Percentiles rank a stretch among this genome's conserved stretches.
These are phyloP conservation scores for Leptobrachium leishanense DNA, from an alignment of 2,113 vertebrate genomes.

Conservation along the genomic window DNA sequence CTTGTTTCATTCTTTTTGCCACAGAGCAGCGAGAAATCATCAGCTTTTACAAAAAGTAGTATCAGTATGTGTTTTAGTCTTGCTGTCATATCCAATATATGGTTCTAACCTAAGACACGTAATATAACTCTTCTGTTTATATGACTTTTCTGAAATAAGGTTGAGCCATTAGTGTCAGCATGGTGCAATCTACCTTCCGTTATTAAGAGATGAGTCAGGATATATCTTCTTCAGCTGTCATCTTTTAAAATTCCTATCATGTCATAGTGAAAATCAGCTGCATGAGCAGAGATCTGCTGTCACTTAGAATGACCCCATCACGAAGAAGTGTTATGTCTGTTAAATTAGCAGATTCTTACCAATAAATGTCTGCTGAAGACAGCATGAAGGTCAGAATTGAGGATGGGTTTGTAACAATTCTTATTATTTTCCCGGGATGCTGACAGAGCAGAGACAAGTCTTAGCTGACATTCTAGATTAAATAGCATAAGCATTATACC, in stretches of 20 bases:
- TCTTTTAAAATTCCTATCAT: constrained; percentile 38
- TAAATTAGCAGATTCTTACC: constrained; percentile 44
- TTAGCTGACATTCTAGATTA: neutral
- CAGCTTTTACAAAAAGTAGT: constrained; percentile 33
- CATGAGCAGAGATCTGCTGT: constrained; percentile 40
- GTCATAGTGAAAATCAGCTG: constrained; percentile 32
- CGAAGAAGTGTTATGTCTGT: constrained; percentile 33
- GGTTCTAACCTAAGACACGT: constrained; percentile 16
- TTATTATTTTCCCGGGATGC: constrained; percentile 36
- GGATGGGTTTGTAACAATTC: constrained; percentile 27
- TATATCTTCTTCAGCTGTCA: constrained; percentile 43
- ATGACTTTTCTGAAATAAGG: constrained; percentile 34
- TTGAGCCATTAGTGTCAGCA: constrained; percentile 43
- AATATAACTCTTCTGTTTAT: constrained; percentile 32
- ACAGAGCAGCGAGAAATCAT: constrained; percentile 30
- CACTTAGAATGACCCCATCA: constrained; percentile 43
- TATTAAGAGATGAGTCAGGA: constrained; percentile 44
- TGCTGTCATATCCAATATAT: constrained; percentile 40
- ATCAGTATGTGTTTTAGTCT: constrained; percentile 39
- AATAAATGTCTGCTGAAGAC: constrained; percentile 38
- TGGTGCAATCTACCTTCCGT: constrained; percentile 23
- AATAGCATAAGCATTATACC: too few species aligned
- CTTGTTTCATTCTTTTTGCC: neutral
- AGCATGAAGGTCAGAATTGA: constrained; percentile 38
- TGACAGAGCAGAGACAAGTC: constrained; percentile 15